Percentiles rank a stretch among this genome's conserved stretches.
Conservation (phyloP, 1,140 invertebrate species). For the Papilio machaon region DNA sequence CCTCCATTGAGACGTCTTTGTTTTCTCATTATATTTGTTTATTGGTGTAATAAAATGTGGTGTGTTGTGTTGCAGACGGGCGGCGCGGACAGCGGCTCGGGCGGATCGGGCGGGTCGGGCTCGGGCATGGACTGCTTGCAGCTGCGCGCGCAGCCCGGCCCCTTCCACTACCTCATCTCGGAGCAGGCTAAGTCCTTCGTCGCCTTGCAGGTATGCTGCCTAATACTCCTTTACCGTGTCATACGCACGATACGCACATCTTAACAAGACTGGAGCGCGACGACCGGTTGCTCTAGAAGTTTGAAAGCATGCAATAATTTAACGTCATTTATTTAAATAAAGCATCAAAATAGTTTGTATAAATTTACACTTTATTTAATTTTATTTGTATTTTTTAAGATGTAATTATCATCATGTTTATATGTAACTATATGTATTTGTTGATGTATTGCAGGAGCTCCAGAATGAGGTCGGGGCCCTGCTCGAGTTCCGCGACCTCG, state of each 20-base stretch:
- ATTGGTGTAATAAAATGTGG: not conserved
- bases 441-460: constrained; percentile 84
- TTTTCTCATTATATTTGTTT: not conserved
- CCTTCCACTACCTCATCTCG: constrained; percentile 90
- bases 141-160: constrained; percentile 83
- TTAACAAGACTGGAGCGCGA: not conserved
- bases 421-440: not conserved
- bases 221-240: not conserved
- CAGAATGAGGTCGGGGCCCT: constrained; percentile 95
- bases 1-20: too few species aligned
- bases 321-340: not conserved
- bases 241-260: not conserved
- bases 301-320: not conserved
- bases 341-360: not conserved
- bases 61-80: constrained; percentile 67
- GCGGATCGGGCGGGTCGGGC: constrained; percentile 83
- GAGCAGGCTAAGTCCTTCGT: constrained; percentile 91
- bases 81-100: constrained; percentile 81
- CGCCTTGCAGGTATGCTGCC: constrained; percentile 83
- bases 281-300: not conserved
- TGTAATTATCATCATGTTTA: not conserved
- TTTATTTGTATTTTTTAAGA: not conserved
- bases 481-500: constrained; percentile 94
- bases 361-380: too few species aligned
- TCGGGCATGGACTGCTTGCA: constrained; percentile 89